A percentile compares a stretch with the other conserved stretches of the same genome.
Conservation (phyloP, 2,888 invertebrate genomes). For the Frankliniella intonsa region DNA sequence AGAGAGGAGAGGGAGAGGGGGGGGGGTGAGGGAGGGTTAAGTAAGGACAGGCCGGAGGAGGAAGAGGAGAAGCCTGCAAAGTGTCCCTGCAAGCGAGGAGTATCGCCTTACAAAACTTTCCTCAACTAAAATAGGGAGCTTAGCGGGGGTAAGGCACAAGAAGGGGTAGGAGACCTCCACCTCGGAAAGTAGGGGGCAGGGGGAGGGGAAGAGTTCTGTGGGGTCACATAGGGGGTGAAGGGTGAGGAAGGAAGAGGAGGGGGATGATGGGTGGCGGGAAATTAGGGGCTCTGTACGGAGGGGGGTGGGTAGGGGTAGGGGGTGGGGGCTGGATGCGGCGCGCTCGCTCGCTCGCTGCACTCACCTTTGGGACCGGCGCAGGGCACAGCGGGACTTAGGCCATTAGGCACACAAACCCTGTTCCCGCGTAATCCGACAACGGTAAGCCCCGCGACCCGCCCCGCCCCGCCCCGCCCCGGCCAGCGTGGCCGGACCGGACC, state of each 20-base stretch:
- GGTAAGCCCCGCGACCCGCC: background rate
- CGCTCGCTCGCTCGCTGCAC: background rate
- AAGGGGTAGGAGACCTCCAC: no score
- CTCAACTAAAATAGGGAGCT: conserved; percentile 25
- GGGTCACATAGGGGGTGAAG: background rate
- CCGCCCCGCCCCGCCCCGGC: no score
- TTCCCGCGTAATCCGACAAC: background rate
- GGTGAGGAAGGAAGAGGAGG: background rate
- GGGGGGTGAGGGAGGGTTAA: background rate
- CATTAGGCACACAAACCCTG: conserved; percentile 19
- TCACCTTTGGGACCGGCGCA: conserved; percentile 11
- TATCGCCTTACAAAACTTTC: conserved; percentile 23
- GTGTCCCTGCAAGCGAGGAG: conserved; percentile 10
- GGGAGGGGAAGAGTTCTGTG: background rate
- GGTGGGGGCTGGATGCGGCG: background rate
- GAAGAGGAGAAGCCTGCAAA: background rate
- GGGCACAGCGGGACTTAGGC: background rate
- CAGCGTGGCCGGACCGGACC: no score
- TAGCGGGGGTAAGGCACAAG: background rate
- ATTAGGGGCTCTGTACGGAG: background rate
- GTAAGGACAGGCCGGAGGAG: background rate
- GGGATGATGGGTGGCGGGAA: background rate
- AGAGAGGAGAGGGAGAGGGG: background rate
- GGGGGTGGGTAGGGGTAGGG: background rate
- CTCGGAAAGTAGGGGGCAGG: background rate